Evolutionary conservation across 1,140 invertebrate genomes (phyloP).

Genomic region (Lordiphosa clarofinis): DNA sequence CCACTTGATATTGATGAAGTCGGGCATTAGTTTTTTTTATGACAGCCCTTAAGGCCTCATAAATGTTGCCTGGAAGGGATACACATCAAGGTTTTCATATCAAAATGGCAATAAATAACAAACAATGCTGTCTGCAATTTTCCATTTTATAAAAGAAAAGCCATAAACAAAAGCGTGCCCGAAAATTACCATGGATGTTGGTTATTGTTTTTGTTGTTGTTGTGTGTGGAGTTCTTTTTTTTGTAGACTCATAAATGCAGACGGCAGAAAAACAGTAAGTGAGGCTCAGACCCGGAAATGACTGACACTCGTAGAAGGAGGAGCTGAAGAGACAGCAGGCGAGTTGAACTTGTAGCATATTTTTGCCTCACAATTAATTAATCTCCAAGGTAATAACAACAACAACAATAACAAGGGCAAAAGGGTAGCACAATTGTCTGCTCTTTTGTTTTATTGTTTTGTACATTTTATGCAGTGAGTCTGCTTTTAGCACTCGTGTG

Average conservation of each 20-base stretch:
- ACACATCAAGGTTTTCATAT: constrained; percentile 61
- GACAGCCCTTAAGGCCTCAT: not conserved
- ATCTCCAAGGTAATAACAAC: constrained; percentile 72
- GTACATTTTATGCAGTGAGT: constrained; percentile 17
- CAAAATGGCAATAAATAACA: constrained; percentile 77
- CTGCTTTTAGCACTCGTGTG: constrained; percentile 27
- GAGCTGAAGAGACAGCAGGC: constrained; percentile 1
- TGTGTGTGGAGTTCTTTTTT: constrained; percentile 7
- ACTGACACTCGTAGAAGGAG: constrained; percentile 45
- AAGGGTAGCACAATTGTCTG: constrained; percentile 55
- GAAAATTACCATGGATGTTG: constrained; percentile 63
- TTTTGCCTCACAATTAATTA: constrained; percentile 70
- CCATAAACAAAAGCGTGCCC: constrained; percentile 68
- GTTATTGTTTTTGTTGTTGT: constrained; percentile 46
- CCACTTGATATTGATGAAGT: constrained; percentile 51
- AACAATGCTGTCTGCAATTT: constrained; percentile 76
- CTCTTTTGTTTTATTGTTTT: constrained; percentile 61
- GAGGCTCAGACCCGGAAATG: constrained; percentile 42
- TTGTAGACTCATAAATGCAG: constrained; percentile 56
- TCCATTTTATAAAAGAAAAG: constrained; percentile 73
- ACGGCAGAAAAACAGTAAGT: constrained; percentile 17
- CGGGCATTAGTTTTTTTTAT: constrained; percentile 5
- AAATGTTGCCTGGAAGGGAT: constrained; percentile 2
- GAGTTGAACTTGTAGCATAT: constrained; percentile 62
- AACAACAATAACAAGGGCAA: constrained; percentile 21